Evolutionary conservation across 1,140 invertebrate species (phyloP), one percentile per base, ranked within the genome.

Genomic region (Drosophila azteca): DNA sequence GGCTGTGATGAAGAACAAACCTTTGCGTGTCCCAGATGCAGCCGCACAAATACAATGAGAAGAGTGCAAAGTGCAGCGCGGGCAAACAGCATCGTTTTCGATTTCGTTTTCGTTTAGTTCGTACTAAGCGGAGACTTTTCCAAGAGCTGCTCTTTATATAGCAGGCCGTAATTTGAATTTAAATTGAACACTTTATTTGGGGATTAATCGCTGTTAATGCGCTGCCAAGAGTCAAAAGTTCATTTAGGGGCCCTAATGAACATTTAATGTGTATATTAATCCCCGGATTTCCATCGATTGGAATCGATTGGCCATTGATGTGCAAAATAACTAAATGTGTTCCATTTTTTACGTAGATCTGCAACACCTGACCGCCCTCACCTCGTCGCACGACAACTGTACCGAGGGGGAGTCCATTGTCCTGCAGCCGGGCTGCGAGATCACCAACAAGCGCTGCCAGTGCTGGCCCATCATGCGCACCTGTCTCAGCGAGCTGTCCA

Each of bases 401-500:
- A 88, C 85, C 46, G 79, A 88, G 63, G 62, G 72, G 20, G 80
- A 91, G 55, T 65, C 74, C 58, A 91, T 91, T 62, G 74, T 89
- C 11, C 44, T 91, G 55, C 77, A 91, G 52, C 72, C 82, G 52
- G 90, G 90, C 50, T 91, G 90, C 54, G 90, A 91, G 76, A 91
- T 91, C 54, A 91, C 89, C 9, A 90, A 91, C 55, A 90, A 91
- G 62, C 82, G 80, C 15, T 91, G 90, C 71, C 90, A 91, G 55
- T 91, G 90, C 58, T 91, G 90, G 90, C 90, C 89, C 49, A 77
- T 75, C 20, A 72, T 90, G 73, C 79, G 72, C 58, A 76, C 90
- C 71, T 91, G 90, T 76, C 80, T 76, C 26, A 89, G 70, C 39
- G 78, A 90, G 24, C 52, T 85, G 51, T 63, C 75, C 63, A 62